Conservation (phyloP, 2,888 invertebrate genomes). For the Ormyrus thymus region DNA sequence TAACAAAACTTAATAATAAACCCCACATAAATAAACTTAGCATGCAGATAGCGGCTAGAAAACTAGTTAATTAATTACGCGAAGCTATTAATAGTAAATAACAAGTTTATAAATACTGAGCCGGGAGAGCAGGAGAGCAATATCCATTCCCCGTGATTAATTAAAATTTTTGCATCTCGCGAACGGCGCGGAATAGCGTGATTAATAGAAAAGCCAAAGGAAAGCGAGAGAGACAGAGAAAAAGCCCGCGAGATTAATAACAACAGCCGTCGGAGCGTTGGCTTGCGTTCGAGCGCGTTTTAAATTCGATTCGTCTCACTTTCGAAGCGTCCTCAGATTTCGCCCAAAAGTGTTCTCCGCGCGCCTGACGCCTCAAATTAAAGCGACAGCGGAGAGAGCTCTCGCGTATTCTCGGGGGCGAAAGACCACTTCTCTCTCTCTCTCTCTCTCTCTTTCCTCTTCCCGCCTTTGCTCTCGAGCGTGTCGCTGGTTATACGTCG, state of each 20-base stretch:
- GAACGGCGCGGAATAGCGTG: neutral
- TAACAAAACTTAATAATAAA: no score
- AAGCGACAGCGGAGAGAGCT: slow-evolving; percentile 31
- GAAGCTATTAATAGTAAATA: neutral
- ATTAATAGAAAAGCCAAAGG: neutral
- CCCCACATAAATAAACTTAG: neutral
- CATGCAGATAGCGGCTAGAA: neutral
- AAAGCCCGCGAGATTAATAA: slow-evolving; percentile 13
- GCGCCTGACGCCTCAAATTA: slow-evolving; percentile 24
- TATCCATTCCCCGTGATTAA: slow-evolving; percentile 1
- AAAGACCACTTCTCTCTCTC: slow-evolving; percentile 27
- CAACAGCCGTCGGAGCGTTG: neutral
- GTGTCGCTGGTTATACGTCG: slow-evolving; percentile 46
- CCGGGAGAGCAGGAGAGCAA: neutral
- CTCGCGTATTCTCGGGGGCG: slow-evolving; percentile 32
- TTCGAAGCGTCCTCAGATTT: slow-evolving; percentile 24
- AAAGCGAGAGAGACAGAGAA: neutral
- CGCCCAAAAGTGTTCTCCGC: slow-evolving; percentile 28
- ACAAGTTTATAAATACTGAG: slow-evolving; percentile 22
- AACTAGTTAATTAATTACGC: slow-evolving; percentile 32
- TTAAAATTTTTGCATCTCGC: slow-evolving; percentile 8
- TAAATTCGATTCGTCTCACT: slow-evolving; percentile 33
- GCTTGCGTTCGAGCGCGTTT: neutral
- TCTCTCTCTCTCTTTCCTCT: slow-evolving; percentile 35
- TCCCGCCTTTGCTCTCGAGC: slow-evolving; percentile 53